A percentile compares a stretch with the other conserved stretches of the same genome.
Evolutionary conservation across 2,888 invertebrate species (phyloP).

Genomic region (Apotomis turbidana): DNA sequence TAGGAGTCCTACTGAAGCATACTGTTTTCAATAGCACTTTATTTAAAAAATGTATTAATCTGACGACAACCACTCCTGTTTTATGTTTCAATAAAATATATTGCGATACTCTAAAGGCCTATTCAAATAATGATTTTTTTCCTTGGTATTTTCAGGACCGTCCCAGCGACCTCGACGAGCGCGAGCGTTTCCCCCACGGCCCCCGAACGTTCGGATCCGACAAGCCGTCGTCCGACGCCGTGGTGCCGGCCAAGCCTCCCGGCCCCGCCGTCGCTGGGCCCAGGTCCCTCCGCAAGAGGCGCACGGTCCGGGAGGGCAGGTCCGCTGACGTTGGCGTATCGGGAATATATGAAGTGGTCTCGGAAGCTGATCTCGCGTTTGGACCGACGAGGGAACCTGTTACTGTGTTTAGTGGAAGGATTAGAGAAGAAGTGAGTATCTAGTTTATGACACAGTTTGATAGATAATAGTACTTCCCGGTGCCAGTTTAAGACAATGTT

Average conservation of each 20-base stretch:
- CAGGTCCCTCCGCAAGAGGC: slow-evolving; percentile 84
- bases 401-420: slow-evolving; percentile 94
- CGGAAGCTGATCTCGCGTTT: slow-evolving; percentile 95
- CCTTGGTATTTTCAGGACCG: slow-evolving; percentile 64
- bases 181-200: slow-evolving; percentile 91
- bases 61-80: too few relatives aligned
- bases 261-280: slow-evolving; percentile 83
- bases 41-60: too few relatives aligned
- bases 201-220: slow-evolving; percentile 86
- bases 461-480: too few relatives aligned
- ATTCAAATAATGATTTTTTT: too few relatives aligned
- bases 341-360: slow-evolving; percentile 95
- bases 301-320: slow-evolving; percentile 88
- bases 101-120: too few relatives aligned
- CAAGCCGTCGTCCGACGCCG: slow-evolving; percentile 60
- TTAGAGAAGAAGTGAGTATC: slow-evolving; percentile 87
- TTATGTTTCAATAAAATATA: too few relatives aligned
- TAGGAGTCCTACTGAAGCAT: too few relatives aligned
- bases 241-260: slow-evolving; percentile 79
- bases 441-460: not conserved
- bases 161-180: slow-evolving; percentile 80
- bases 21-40: too few relatives aligned
- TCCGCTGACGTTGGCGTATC: slow-evolving; percentile 95
- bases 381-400: slow-evolving; percentile 93
- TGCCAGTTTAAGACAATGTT: too few relatives aligned